Percentiles rank a stretch among this genome's conserved stretches.
These are phyloP conservation scores for Oceanodroma leucorhoa DNA, from an alignment of 2,797 vertebrate genomes.

Conservation along the genomic window DNA sequence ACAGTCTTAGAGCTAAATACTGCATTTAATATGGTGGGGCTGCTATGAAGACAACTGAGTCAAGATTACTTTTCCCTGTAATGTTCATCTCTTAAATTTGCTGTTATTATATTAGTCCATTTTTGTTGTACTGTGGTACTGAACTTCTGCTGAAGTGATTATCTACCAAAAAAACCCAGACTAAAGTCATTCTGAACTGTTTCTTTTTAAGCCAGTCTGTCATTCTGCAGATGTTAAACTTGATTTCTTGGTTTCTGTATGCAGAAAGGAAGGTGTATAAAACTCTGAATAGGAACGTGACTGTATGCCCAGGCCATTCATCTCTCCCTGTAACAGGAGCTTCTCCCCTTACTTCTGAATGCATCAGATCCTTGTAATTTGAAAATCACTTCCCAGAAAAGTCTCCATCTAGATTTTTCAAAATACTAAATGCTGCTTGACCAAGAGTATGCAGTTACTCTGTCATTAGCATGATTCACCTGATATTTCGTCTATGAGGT, in stretches of 20 bases:
- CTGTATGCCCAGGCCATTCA: not conserved
- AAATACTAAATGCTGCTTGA: not conserved
- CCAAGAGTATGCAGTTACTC: not conserved
- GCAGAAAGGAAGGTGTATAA: not conserved
- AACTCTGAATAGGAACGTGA: not conserved
- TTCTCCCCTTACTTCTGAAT: not conserved
- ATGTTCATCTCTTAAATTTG: not conserved
- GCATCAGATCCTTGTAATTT: not conserved
- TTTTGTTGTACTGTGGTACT: not conserved
- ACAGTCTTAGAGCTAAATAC: not conserved
- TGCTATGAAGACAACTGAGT: not conserved
- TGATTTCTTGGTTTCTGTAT: not conserved
- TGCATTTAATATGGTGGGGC: not conserved
- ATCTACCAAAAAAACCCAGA: not conserved
- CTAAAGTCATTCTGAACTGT: not conserved
- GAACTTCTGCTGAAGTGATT: not conserved
- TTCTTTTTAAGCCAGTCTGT: not conserved
- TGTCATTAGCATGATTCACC: not conserved
- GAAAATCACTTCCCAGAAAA: not conserved
- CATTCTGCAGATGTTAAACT: not conserved
- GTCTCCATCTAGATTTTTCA: not conserved
- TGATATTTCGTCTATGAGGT: accelerated
- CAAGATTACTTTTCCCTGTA: not conserved
- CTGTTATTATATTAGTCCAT: not conserved
- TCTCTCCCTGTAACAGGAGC: not conserved